Evolutionary conservation across 1,140 invertebrate species (phyloP).

Genomic region (Tribolium madens): DNA sequence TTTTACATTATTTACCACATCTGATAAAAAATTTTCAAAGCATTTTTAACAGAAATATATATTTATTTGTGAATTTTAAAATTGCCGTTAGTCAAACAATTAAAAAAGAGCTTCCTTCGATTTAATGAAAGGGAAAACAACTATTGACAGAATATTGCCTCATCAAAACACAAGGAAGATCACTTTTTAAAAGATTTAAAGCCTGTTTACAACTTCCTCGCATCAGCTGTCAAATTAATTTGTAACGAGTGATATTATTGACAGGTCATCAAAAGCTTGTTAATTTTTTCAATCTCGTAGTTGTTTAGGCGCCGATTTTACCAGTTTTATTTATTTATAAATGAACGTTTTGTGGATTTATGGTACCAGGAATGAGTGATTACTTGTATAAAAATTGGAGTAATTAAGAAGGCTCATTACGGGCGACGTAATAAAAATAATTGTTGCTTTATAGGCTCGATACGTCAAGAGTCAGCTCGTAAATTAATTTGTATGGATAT

Average conservation of each 20-base stretch:
- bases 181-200: slow-evolving; percentile 18
- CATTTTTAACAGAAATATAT: too few species aligned
- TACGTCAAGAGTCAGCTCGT: neutral
- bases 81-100: neutral
- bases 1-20: neutral
- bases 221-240: slow-evolving; percentile 29
- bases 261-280: slow-evolving; percentile 4
- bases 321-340: neutral
- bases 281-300: slow-evolving; percentile 7
- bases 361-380: neutral
- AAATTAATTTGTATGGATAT: neutral
- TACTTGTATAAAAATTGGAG: neutral
- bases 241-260: slow-evolving; percentile 3
- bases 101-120: slow-evolving; percentile 6
- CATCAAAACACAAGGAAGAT: slow-evolving; percentile 6
- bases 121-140: slow-evolving; percentile 19
- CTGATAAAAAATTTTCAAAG: neutral
- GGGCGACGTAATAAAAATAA: neutral
- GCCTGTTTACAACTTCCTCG: slow-evolving; percentile 33
- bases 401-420: neutral
- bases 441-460: neutral
- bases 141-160: slow-evolving; percentile 2
- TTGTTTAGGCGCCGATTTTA: neutral
- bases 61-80: neutral
- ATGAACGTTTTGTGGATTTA: neutral